Base-by-base conservation (phyloP, 2,888 invertebrate genomes). In the Rambutsinella grinnellia region DNA sequence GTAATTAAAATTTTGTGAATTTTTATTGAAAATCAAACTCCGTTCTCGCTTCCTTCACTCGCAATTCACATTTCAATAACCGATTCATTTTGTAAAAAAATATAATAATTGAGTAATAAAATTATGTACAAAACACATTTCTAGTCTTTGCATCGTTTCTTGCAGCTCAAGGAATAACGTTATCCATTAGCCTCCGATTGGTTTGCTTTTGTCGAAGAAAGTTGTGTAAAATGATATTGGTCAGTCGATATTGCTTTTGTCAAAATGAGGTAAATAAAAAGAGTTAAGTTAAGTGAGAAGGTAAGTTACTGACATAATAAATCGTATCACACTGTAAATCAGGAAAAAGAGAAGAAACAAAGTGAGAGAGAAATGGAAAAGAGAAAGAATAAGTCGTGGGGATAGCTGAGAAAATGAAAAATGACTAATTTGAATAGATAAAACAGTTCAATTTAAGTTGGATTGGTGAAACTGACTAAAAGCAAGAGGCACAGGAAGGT, bases 391-490 rank as follows among this genome's bases (percentile, higher is more conserved):
- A 53, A 36, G 8, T 17, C 27, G 10, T 8, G 53, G 47, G 21
- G 46, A 47, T 21, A 60, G 46, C 15, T 21, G 17, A 53, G 24
- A 61, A 5, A 70, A 27, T 15, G 28, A 36, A 49, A 65, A 66
- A 70, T 71, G 76, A 71, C 66, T 76, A 66, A 54, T 66, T 61
- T 71, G 47, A 17, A 47, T 3, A 23, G 13, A 10, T 21, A 54
- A 44, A 53, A 15, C n/a, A n/a, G 6, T 27, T 58, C 27, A 49
- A 15, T 69, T 76, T 65, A n/a, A n/a, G n/a, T n/a, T n/a, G n/a
- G n/a, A n/a, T n/a, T n/a, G n/a, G 21, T 26, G 17, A 65, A 65
- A 36, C 5, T 28, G 60, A 3, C 51, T 53, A 21, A 21, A 17
- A 3, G 21, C 2, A 51, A 17, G 5, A 5, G 51, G 51, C 2